Base-by-base conservation (phyloP, 2,888 invertebrate species). In the Melolontha melolontha region DNA sequence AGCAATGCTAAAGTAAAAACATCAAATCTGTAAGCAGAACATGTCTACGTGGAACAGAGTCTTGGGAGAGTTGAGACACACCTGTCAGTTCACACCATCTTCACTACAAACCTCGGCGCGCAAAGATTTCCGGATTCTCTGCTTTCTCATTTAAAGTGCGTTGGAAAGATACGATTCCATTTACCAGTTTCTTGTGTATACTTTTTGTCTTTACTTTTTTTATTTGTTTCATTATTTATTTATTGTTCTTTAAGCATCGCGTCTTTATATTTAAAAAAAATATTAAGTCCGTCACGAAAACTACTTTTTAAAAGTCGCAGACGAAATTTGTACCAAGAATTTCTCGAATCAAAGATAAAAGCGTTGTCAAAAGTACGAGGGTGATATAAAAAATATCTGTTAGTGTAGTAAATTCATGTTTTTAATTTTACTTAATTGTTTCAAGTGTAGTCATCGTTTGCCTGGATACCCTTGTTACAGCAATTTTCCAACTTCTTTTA, bases 101-200 rank as follows among this genome's bases (percentile, higher is more conserved):
- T 40, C 65, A 27, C 47, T 76, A 74, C 72, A 80, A 81, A 81
- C 81, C 81, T 81, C 81, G 77, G 81, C 78, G 42, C 29, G 75
- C 76, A 70, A 79, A 79, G 80, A 80, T 81, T 80, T 79, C 79
- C 77, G 76, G 76, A 79, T 79, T 79, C 73, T 68, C 75, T 74
- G 78, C 75, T 78, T 78, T 77, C 78, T 77, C 76, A 76, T 78
- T 79, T 77, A 78, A 75, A 71, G 77, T 74, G 73, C 75, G 71
- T 75, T 74, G 74, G 75, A 77, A 75, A 76, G 75, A 76, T 75
- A 77, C 74, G 72, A 59, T 47, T 44, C 22, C 47, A 59, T 59
- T 59, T 59, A 12, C 22, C 41, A 22, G 17, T 11, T 59, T 12
- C n/a, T 34, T 34, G 10, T 34, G 7, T 34, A 34, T 12, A 22